Evolutionary conservation across 2,888 invertebrate species (phyloP), one percentile per base, ranked within the genome.

Genomic region (Tiliacea citrago): DNA sequence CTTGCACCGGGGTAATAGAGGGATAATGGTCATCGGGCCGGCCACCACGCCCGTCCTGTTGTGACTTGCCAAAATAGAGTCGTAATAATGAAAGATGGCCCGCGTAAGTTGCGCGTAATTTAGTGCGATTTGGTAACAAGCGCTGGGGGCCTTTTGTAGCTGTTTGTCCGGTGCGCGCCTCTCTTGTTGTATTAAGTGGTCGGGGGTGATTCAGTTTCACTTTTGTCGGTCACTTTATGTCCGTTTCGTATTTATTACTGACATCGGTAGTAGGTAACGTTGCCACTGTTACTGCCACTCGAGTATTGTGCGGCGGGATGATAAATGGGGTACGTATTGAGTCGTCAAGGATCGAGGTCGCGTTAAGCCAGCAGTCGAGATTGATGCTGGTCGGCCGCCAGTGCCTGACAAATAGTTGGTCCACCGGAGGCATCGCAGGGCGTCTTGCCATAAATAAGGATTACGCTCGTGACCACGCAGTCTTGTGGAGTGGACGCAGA

Each of bases 381-480:
- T 96, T 95, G 96, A 96, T 96, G 92, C 93, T 88, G 91, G 90
- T 89, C 88, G 89, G 88, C 82, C 89, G 91, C 91, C 88, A 88
- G 90, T 89, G 92, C 89, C 91, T 96, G 96, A 96, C 94, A 94
- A 96, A 96, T 96, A 93, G 95, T 92, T 91, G 94, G 95, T 93
- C 91, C 92, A 92, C 89, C 89, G 91, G 93, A 95, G 95, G 95
- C 96, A 93, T 95, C 93, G 93, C 91, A 90, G 87, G 92, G 92
- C 95, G 93, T 96, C 95, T 96, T 95, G 94, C 96, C 94, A 96
- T 96, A 96, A 96, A 96, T 96, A 96, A 96, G 96, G 96, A 96
- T 96, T 96, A 96, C 85, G 90, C 76, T 88, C 79, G 91, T 93
- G 94, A 95, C 95, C 96, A 95, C 95, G 91, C 91, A 94, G 94